Conservation (phyloP, 1,140 invertebrate genomes). For the Paramacrobiotus metropolitanus region DNA sequence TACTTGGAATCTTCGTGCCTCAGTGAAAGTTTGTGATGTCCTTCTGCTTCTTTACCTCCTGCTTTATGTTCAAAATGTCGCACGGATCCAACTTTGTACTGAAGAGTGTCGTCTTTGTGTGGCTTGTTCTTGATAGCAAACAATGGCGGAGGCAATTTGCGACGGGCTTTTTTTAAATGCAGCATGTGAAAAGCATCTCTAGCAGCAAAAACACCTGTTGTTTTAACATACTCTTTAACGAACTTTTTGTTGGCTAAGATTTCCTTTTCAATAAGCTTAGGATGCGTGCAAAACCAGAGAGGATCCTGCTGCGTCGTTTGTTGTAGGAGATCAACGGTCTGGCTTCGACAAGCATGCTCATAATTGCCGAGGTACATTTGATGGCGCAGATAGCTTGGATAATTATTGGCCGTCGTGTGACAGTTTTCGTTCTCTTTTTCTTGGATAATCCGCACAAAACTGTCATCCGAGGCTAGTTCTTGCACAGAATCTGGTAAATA, state of each 20-base stretch:
- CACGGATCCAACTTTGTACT: neutral
- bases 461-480: neutral
- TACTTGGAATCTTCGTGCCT: neutral
- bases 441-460: neutral
- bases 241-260: neutral
- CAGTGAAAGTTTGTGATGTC: neutral
- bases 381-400: neutral
- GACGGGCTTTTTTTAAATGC: neutral
- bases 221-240: neutral
- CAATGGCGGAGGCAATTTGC: neutral
- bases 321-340: no score
- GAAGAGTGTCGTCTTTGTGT: neutral
- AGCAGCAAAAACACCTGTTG: neutral
- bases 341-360: no score
- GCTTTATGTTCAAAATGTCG: no score
- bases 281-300: neutral
- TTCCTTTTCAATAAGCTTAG: neutral
- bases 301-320: neutral
- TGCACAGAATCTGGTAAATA: no score
- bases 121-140: neutral
- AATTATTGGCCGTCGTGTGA: neutral
- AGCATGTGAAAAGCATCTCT: neutral
- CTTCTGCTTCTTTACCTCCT: neutral
- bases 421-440: neutral
- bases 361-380: neutral